phyloP scores from a whole-genome alignment of 2,797 vertebrate species.

The Decapterus maruadsi region DNA sequence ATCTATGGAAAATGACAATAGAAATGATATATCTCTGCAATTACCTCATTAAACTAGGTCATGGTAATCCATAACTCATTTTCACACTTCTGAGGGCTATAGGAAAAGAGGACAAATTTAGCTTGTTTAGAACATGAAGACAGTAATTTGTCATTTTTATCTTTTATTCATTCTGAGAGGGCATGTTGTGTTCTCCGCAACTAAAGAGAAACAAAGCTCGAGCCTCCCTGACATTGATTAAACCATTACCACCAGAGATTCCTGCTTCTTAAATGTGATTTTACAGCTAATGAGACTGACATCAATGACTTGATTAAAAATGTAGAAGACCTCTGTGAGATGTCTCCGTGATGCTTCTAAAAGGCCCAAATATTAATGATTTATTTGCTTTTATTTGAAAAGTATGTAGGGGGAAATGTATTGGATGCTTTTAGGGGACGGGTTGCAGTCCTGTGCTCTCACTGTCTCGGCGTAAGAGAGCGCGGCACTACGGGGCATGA shows the following conservation, averaged over 20 bases:
- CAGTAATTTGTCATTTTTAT: constrained; percentile 70
- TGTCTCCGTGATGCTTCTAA: constrained; percentile 66
- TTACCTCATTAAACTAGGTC: constrained; percentile 76
- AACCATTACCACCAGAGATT: constrained; percentile 64
- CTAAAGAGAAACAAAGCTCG: constrained; percentile 55
- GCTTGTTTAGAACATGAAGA: constrained; percentile 67
- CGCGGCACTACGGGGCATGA: constrained; percentile 61
- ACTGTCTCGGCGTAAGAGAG: constrained; percentile 41
- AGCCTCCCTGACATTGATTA: constrained; percentile 62
- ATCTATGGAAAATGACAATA: constrained; percentile 56
- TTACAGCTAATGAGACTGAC: constrained; percentile 78
- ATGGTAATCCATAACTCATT: constrained; percentile 76
- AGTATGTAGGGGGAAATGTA: constrained; percentile 68
- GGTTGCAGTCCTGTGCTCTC: constrained; percentile 44
- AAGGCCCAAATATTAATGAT: constrained; percentile 85
- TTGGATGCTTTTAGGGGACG: constrained; percentile 78
- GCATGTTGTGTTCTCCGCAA: constrained; percentile 33
- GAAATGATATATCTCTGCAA: constrained; percentile 67
- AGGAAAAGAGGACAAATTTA: constrained; percentile 58
- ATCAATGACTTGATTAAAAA: constrained; percentile 76
- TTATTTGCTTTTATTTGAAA: constrained; percentile 86
- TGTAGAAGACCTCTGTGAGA: constrained; percentile 60
- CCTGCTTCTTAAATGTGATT: constrained; percentile 62
- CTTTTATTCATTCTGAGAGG: constrained; percentile 49
- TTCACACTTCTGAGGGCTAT: constrained; percentile 50